phyloP scores from a whole-genome alignment of 2,113 vertebrate species.

The Verasper variegatus region DNA sequence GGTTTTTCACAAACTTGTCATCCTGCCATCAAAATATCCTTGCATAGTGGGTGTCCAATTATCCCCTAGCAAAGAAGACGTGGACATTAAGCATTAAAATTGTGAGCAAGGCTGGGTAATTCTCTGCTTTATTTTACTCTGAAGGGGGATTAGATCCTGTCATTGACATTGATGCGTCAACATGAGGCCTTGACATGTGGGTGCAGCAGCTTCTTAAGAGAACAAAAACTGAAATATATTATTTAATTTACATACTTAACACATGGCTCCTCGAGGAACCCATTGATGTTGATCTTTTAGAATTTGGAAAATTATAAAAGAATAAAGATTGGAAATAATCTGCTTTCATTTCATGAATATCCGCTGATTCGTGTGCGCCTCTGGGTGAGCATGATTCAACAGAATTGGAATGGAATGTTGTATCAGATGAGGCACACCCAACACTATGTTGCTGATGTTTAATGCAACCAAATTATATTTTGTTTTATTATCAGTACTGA shows the following conservation, averaged over 20 bases:
- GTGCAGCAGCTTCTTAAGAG: background rate
- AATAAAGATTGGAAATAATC: background rate
- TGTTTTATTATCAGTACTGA: background rate
- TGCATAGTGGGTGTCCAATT: conserved; percentile 47
- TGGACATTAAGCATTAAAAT: conserved; percentile 42
- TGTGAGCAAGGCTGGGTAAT: conserved; percentile 26
- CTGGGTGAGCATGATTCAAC: conserved; percentile 60
- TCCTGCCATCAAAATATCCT: conserved; percentile 28
- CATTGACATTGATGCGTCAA: conserved; percentile 27
- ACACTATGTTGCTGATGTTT: conserved; percentile 51
- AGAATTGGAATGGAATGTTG: conserved; percentile 23
- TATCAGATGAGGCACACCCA: conserved; percentile 39
- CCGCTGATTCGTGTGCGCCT: conserved; percentile 39
- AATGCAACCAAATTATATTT: conserved; percentile 19
- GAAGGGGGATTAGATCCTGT: conserved; percentile 17
- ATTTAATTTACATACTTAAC: background rate
- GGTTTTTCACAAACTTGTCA: conserved; percentile 26
- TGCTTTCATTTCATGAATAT: background rate
- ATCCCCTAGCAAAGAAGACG: conserved; percentile 32
- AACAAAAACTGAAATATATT: background rate
- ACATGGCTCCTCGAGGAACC: background rate
- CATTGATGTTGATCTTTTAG: conserved; percentile 1
- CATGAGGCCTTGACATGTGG: conserved; percentile 25
- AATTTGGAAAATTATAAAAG: background rate
- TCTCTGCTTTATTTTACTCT: conserved; percentile 25